Base-by-base conservation (phyloP, 1,140 invertebrate species). In the Drosophila pruinosa region DNA sequence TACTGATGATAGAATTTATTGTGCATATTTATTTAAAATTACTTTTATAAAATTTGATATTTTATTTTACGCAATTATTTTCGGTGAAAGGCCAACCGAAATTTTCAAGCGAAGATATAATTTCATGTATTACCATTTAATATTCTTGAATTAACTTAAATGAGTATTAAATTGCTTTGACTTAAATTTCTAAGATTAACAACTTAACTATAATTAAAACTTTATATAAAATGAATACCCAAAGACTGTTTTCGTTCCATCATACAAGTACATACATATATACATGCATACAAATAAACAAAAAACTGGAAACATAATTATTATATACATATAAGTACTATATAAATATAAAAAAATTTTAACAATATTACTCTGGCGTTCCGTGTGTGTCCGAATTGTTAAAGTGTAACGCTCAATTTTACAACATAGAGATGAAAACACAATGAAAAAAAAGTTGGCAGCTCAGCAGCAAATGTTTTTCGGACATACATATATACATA, bases 211-310 rank as follows among this genome's bases (percentile, higher is more conserved):
- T 59, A 80, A 86, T 78, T 82, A 89, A 88, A 86, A 68, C 24
- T 63, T 78, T 78, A 81, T 62, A 86, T 75, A 89, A 50, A 89
- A 91, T 83, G 79, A 90, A 89, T 90, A 91, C 89, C 89, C 89
- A 91, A 91, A 91, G 89, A 91, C 89, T 91, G 89, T 91, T 91
- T 91, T 91, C 89, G 89, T 91, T 91, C 89, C 89, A 91, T 89
- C 89, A 90, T 90, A 89, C 79, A 85, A 80, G 69, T 86, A 83
- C 75, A 89, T 76, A 81, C 48, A 78, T 54, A 78, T 64, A 89
- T 70, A 63, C 56, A 68, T 41, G 73, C 50, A 86, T n/a, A n/a
- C n/a, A 41, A 67, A 53, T 75, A 71, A 72, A 69, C 53, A 85
- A 39, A 65, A n/a, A n/a, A n/a, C n/a, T n/a, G n/a, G n/a, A n/a